A percentile compares a stretch with the other conserved stretches of the same genome.
These are phyloP conservation scores for Microctonus hyperodae DNA, from an alignment of 2,888 invertebrate genomes.

Conservation along the genomic window DNA sequence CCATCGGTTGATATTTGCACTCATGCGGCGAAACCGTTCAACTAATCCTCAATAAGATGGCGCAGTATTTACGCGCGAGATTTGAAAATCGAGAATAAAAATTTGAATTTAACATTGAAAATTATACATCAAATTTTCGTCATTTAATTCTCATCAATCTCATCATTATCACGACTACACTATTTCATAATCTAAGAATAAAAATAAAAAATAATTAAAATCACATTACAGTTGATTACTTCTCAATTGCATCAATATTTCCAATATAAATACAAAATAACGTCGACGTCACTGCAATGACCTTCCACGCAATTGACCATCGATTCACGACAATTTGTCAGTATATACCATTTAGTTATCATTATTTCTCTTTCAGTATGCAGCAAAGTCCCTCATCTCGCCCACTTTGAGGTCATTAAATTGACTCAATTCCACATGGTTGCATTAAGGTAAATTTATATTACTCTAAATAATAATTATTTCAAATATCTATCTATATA, in stretches of 20 bases:
- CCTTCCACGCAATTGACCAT: constrained; percentile 15
- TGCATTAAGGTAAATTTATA: no score
- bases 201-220: neutral
- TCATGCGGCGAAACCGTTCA: neutral
- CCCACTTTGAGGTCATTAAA: neutral
- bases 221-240: constrained; percentile 32
- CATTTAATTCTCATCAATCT: neutral
- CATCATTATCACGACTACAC: neutral
- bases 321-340: constrained; percentile 7
- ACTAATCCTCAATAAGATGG: constrained; percentile 1
- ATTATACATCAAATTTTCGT: neutral
- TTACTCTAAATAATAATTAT: no score
- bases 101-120: neutral
- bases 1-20: neutral
- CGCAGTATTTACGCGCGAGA: neutral
- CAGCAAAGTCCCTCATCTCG: neutral
- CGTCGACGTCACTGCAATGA: neutral
- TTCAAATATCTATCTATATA: neutral
- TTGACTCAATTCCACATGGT: neutral
- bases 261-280: neutral
- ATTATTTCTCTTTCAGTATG: neutral
- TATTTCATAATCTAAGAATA: neutral
- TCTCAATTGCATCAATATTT: constrained; percentile 27
- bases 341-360: neutral
- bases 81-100: neutral